Evolutionary conservation across 2,888 invertebrate genomes (phyloP), one percentile per base, ranked within the genome.

Genomic region (Drosophila tripunctata): DNA sequence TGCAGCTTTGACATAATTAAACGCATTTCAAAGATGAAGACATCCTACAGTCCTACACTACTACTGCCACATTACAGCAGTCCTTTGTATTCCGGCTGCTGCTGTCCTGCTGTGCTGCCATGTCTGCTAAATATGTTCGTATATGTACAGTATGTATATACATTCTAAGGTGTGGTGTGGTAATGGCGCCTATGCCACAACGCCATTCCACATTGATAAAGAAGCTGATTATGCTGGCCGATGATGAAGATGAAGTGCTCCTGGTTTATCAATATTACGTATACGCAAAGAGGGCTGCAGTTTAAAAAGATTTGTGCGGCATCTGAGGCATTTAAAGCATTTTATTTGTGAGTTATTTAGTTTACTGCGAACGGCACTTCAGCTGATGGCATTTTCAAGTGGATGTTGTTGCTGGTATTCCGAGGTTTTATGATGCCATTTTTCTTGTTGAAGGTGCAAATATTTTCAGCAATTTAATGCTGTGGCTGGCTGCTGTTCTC

Each of bases 1-100:
- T 71, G 63, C 73, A 67, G 78, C 87, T 81, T 85, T 85, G 75
- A 87, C 68, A 81, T 87, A 81, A 87, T 81, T 87, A 81, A 81
- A 85, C 83, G 82, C 79, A 85, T 87, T 81, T 78, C 72, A 75
- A 85, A 78, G 82, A 70, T 75, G 78, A 73, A 58, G 62, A 62
- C 67, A 55, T 74, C 45, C 27, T 24, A 21, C n/a, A 27, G 24
- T 7, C 10, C 24, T 8, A 24, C 24, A 24, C 8, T 24, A 7
- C 24, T 10, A 10, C 27, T 24, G 8, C 24, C 27, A 10, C 27
- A 27, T 10, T 27, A 8, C 27, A 10, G 4, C 10, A 27, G 27
- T 19, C 40, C 27, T 21, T 35, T 47, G 41, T 31, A 43, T 54
- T 30, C 6, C 12, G 36, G 40, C n/a, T 27, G 21, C 12, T 41